These are phyloP conservation scores for Idaea aversata DNA, from an alignment of 2,888 invertebrate species.

Conservation along the genomic window DNA sequence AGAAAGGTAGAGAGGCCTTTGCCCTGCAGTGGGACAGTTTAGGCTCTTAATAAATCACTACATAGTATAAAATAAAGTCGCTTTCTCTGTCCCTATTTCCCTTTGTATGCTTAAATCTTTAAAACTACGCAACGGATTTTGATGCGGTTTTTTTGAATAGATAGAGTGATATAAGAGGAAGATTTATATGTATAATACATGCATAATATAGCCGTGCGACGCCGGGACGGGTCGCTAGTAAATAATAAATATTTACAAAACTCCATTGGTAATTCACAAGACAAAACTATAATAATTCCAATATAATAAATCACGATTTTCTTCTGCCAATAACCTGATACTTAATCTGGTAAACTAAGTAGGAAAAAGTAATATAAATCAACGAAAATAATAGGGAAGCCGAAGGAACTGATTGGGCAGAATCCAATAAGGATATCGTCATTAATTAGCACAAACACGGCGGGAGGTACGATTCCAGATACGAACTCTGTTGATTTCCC, in stretches of 20 bases:
- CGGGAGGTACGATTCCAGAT: neutral
- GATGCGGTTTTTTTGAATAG: no score
- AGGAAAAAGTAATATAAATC: neutral
- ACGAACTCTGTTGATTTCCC: neutral
- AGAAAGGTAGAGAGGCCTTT: no score
- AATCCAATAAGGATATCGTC: constrained; percentile 1
- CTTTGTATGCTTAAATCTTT: no score
- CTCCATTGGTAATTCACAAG: neutral
- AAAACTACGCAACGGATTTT: no score
- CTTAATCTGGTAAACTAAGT: neutral
- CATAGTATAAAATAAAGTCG: no score
- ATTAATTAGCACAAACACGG: neutral
- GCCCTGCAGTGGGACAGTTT: no score
- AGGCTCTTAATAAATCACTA: no score
- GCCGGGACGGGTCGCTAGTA: no score
- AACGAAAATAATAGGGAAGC: neutral
- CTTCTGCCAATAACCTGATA: neutral
- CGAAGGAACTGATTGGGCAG: neutral
- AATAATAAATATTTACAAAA: neutral
- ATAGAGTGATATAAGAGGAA: no score
- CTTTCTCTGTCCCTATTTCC: no score
- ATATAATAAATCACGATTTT: neutral
- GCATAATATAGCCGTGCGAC: no score
- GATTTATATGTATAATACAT: no score
- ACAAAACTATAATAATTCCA: neutral